Percentiles rank a stretch among this genome's conserved stretches.
phyloP scores from a whole-genome alignment of 1,140 invertebrate genomes.

The Megalopta genalis region DNA sequence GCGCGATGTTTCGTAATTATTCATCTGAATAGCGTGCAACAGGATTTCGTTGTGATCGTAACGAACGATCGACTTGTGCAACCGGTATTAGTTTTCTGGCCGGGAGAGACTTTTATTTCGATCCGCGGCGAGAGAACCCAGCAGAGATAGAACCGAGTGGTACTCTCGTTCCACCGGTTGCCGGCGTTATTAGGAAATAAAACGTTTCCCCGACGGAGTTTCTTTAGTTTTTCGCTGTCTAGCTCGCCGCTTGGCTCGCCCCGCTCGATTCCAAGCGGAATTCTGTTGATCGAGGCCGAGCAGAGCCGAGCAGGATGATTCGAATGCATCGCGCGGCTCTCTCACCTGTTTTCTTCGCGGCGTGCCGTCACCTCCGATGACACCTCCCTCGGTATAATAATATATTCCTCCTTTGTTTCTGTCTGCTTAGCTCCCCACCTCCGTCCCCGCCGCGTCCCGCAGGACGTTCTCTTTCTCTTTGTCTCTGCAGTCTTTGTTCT shows the following conservation, averaged over 20 bases:
- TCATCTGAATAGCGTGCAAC: constrained; percentile 43
- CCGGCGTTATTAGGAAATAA: background rate
- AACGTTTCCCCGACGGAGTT: background rate
- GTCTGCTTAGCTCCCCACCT: background rate
- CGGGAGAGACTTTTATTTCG: constrained; percentile 25
- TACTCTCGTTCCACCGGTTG: background rate
- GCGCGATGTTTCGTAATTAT: constrained; percentile 44
- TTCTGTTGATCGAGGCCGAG: background rate
- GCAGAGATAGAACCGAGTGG: background rate
- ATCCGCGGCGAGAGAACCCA: background rate
- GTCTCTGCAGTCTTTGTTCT: constrained; percentile 45
- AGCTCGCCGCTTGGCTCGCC: too few species aligned
- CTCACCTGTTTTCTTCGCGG: constrained; percentile 36
- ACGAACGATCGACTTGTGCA: constrained; percentile 33
- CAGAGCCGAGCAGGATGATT: background rate
- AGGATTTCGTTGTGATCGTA: constrained; percentile 43
- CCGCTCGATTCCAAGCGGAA: background rate
- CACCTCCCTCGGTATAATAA: constrained; percentile 41
- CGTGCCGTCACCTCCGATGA: constrained; percentile 15
- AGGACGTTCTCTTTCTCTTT: constrained; percentile 42
- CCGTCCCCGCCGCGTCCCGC: constrained; percentile 9
- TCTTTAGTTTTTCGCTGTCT: background rate
- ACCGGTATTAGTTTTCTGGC: constrained; percentile 36
- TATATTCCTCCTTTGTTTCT: constrained; percentile 40
- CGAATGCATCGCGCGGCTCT: constrained; percentile 16